phyloP scores from a whole-genome alignment of 2,888 invertebrate species.

The Prosopocoilus inquinatus region DNA sequence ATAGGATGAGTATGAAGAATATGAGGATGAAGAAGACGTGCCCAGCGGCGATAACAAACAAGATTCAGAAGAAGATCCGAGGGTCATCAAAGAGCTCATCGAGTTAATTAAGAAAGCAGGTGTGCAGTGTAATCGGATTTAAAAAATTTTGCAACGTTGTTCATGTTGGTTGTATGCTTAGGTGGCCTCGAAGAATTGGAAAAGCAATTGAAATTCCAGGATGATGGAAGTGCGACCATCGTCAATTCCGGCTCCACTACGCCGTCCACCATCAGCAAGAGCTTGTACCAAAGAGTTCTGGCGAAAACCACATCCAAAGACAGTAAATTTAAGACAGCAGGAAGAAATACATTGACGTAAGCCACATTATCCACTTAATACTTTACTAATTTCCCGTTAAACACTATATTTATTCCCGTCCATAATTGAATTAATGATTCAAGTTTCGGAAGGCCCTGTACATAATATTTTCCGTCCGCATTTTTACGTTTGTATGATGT shows the following conservation, averaged over 20 bases:
- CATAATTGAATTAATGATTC: too few species aligned
- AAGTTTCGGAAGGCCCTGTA: too few species aligned
- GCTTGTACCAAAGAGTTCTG: slow-evolving; percentile 73
- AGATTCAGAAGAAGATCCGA: slow-evolving; percentile 68
- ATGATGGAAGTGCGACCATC: slow-evolving; percentile 53
- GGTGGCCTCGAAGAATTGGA: slow-evolving; percentile 84
- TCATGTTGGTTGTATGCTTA: slow-evolving; percentile 35
- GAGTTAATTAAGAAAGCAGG: slow-evolving; percentile 84
- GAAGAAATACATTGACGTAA: neutral
- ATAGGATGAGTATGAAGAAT: slow-evolving; percentile 47
- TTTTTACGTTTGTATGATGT: too few species aligned
- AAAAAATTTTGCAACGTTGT: neutral
- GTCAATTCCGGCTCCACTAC: slow-evolving; percentile 55
- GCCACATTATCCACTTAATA: neutral
- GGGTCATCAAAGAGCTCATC: slow-evolving; percentile 78
- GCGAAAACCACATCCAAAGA: slow-evolving; percentile 34
- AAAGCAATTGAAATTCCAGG: slow-evolving; percentile 65
- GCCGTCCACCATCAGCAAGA: slow-evolving; percentile 69
- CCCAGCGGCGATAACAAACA: slow-evolving; percentile 50
- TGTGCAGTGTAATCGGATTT: slow-evolving; percentile 40
- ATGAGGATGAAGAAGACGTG: slow-evolving; percentile 55
- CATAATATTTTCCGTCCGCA: too few species aligned
- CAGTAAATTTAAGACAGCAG: neutral
- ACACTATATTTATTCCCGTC: too few species aligned
- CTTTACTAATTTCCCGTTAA: neutral